These are phyloP conservation scores for Tympanuchus pallidicinctus DNA, from an alignment of 2,113 vertebrate genomes.

Conservation along the genomic window DNA sequence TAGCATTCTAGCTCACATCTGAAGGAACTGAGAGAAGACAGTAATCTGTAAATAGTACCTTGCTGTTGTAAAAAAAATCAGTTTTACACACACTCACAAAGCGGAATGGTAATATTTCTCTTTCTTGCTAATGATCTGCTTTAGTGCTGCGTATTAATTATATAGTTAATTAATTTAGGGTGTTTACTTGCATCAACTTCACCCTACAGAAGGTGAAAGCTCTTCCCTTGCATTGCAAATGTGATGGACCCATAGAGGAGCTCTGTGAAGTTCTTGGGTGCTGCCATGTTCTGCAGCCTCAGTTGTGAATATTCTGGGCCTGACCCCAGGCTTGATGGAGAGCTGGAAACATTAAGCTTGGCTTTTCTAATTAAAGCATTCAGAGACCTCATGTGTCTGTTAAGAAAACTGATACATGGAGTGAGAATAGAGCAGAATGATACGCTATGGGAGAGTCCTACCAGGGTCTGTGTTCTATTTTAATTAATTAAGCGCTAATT, in stretches of 20 bases:
- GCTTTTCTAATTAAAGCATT: neutral
- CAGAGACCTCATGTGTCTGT: neutral
- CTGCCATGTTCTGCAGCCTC: neutral
- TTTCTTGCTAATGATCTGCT: neutral
- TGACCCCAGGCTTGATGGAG: neutral
- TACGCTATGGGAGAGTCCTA: neutral
- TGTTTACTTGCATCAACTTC: neutral
- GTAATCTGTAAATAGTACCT: neutral
- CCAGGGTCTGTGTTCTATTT: neutral
- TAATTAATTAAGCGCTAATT: conserved; percentile 11
- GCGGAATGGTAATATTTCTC: neutral
- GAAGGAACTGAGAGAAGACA: neutral
- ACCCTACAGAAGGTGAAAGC: accelerated
- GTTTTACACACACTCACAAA: accelerated
- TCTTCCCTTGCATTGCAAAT: neutral
- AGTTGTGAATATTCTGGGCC: neutral
- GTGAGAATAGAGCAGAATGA: neutral
- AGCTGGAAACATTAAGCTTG: neutral
- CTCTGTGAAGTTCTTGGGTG: accelerated
- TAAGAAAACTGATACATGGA: neutral
- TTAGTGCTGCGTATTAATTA: neutral
- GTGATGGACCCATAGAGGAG: too few species aligned
- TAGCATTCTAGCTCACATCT: neutral
- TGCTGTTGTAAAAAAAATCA: neutral
- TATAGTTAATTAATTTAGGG: too few species aligned